Conservation (phyloP, 2,888 invertebrate genomes). For the Tipula confusa region DNA sequence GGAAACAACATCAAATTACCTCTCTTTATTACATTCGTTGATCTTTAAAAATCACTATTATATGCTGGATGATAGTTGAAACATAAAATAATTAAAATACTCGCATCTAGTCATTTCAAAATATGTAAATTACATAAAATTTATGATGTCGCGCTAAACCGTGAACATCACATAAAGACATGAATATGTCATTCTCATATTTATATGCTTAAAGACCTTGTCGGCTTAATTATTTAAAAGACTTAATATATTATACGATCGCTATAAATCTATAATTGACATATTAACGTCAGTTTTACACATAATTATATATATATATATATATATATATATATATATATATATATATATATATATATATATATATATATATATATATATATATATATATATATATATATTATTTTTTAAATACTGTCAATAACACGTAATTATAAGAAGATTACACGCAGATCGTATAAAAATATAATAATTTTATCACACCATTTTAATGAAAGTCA, state of each 20-base stretch:
- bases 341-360: too few species aligned
- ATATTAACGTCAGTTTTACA: not conserved
- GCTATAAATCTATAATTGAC: slow-evolving; percentile 20
- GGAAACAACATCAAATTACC: too few species aligned
- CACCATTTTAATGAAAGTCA: not conserved
- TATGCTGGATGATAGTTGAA: too few species aligned
- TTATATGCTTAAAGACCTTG: not conserved
- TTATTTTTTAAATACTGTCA: too few species aligned
- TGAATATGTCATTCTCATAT: not conserved
- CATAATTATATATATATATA: too few species aligned
- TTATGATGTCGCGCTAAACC: not conserved
- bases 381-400: too few species aligned
- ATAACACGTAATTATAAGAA: not conserved
- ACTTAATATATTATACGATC: not conserved
- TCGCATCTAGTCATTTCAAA: too few species aligned
- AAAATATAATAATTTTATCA: not conserved
- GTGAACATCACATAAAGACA: not conserved
- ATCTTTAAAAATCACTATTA: too few species aligned
- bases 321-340: too few species aligned
- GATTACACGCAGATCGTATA: not conserved
- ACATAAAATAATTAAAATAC: too few species aligned
- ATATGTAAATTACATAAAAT: not conserved
- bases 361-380: too few species aligned
- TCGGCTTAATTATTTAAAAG: not conserved
- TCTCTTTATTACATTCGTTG: too few species aligned